Base-by-base conservation (phyloP, 2,113 vertebrate species). In the Morone saxatilis region DNA sequence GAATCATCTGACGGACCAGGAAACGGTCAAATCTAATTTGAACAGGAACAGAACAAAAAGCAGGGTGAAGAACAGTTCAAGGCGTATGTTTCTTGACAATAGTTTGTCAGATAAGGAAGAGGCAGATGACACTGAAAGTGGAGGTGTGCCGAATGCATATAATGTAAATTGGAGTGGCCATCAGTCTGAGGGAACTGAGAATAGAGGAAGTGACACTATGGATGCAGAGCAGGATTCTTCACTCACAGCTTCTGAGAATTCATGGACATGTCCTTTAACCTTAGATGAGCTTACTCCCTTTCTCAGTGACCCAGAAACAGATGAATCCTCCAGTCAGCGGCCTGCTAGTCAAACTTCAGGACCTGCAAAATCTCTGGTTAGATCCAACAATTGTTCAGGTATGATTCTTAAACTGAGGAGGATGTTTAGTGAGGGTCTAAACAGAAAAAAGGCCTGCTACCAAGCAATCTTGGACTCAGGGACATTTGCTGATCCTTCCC, bases 321-420 rank as follows among this genome's bases (percentile, higher is more conserved):
- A 90, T 36, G 79, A 82, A 7, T 17, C 75, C 13, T 87, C 89
- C 3, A 22, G 59, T 7, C 22, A 5, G 7, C 80, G 11, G 13
- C 60, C 38, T 6, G 43, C 36, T 4, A 59, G 56, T 70, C 69
- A n/a, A 43, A 56, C 79, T 2, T 54, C 87, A 19, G 48, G 36
- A 13, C 19, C 60, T 8, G 48, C 38, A 31, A 67, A 50, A 43
- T 45, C 80, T 59, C 84, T 66, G 8, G 57, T 10, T 3, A 51
- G 72, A 31, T 47, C 91, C 17, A 92, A 86, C 43, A 92, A 72
- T 6, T 78, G 74, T 6, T 88, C 94, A 5, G 91, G 92, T 1
- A 78, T 96, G 88, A 88, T 95, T 20, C 88, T 96, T 41, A 96
- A 94, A 85, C 84, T 96, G 36, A 94, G 91, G 50, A 89, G 90